Evolutionary conservation across 1,140 invertebrate genomes (phyloP).

Genomic region (Druon quercuslanigerum): DNA sequence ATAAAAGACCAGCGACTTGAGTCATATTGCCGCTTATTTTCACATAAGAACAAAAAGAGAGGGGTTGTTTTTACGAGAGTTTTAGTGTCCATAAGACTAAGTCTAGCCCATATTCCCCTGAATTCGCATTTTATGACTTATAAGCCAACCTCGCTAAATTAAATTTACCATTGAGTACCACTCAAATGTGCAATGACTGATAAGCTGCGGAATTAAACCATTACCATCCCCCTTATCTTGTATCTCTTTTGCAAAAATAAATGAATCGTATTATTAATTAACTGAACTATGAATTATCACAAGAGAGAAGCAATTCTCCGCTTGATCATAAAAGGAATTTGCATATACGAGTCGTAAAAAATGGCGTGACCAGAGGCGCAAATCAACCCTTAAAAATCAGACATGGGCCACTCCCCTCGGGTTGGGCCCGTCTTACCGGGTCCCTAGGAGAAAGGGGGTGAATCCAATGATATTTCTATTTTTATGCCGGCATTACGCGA

Average conservation of each 20-base stretch:
- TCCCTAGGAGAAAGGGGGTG: neutral
- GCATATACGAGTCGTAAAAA: conserved; percentile 11
- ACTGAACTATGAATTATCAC: neutral
- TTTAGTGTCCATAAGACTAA: conserved; percentile 11
- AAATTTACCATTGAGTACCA: neutral
- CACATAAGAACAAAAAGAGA: neutral
- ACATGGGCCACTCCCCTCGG: neutral
- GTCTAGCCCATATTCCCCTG: conserved; percentile 22
- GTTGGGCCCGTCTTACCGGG: neutral
- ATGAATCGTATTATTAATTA: too few species aligned
- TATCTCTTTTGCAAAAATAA: too few species aligned
- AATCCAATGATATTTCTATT: conserved; percentile 22
- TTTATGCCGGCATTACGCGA: neutral
- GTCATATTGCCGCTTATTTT: conserved; percentile 3
- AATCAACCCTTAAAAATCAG: conserved; percentile 8
- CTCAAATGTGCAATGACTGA: neutral
- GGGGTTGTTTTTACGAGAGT: conserved; percentile 7
- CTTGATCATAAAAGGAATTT: neutral
- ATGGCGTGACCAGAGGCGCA: conserved; percentile 1
- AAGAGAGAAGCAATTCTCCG: neutral
- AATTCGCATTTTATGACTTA: conserved; percentile 26
- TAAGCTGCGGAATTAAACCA: conserved; percentile 4
- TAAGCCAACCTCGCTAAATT: conserved; percentile 17
- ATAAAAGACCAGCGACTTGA: neutral
- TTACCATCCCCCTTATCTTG: neutral